Evolutionary conservation across 2,888 invertebrate species (phyloP).

Genomic region (Apamea epomidion): DNA sequence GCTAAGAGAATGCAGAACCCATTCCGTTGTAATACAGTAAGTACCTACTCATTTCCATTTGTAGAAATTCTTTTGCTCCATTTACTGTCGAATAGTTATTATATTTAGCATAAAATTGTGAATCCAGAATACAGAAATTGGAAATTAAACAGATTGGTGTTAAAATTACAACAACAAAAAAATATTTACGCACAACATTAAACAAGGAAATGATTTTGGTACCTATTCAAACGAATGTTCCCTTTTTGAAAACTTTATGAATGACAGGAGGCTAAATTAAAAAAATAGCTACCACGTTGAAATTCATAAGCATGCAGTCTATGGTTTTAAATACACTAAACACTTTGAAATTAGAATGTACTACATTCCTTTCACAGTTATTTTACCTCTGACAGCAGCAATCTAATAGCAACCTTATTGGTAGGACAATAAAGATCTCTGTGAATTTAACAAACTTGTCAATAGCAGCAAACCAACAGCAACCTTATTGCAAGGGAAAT

Average conservation of each 20-base stretch:
- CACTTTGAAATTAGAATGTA: neutral
- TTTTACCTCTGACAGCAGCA: neutral
- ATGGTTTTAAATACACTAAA: neutral
- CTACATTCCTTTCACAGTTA: neutral
- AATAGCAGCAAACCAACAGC: too few relatives aligned
- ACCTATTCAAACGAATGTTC: constrained; percentile 1
- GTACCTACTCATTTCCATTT: constrained; percentile 29
- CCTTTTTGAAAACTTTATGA: neutral
- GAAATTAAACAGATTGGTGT: neutral
- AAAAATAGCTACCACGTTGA: neutral
- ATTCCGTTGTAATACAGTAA: constrained; percentile 11
- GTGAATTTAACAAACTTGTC: too few relatives aligned
- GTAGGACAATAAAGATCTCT: too few relatives aligned
- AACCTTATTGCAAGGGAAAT: too few relatives aligned
- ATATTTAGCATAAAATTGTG: constrained; percentile 9
- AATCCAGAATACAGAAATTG: neutral
- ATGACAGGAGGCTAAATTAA: neutral
- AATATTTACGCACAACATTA: neutral
- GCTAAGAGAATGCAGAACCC: constrained; percentile 14
- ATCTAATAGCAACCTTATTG: too few relatives aligned
- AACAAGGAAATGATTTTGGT: neutral
- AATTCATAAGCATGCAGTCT: neutral
- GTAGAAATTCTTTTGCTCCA: constrained; percentile 12
- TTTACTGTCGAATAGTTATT: constrained; percentile 10
- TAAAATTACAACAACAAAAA: neutral